Evolutionary conservation across 2,113 vertebrate genomes (phyloP).

Genomic region (Naja naja): DNA sequence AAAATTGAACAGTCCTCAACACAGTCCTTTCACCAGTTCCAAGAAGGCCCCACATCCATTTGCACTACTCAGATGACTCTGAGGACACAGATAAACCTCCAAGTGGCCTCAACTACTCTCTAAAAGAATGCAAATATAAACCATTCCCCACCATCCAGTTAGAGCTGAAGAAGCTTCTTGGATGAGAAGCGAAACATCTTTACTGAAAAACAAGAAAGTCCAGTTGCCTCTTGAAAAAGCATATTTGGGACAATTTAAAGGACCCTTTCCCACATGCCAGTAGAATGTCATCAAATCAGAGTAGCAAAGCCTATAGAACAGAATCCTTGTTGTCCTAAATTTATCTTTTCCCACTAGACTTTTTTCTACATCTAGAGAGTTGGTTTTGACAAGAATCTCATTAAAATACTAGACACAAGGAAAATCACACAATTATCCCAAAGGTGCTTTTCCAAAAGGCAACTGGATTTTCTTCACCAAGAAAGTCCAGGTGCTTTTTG

Average conservation of each 20-base stretch:
- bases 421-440: neutral
- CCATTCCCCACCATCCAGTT: neutral
- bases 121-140: neutral
- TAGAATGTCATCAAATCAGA: neutral
- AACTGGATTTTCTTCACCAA: neutral
- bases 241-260: neutral
- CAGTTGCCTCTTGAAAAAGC: neutral
- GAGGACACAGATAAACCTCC: neutral
- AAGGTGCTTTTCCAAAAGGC: neutral
- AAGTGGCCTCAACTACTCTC: neutral
- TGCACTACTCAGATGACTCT: neutral
- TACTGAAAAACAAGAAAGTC: neutral
- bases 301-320: neutral
- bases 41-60: neutral
- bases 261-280: neutral
- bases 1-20: neutral
- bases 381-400: neutral
- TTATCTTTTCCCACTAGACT: neutral
- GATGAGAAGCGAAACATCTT: neutral
- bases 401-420: neutral
- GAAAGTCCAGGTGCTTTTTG: neutral
- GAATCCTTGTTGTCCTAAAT: neutral
- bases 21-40: neutral
- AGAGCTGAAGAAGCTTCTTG: neutral
- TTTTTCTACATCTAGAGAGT: neutral